Percentiles rank a stretch among this genome's conserved stretches.
These are phyloP conservation scores for Calonectris borealis DNA, from an alignment of 2,113 vertebrate genomes.

Conservation along the genomic window DNA sequence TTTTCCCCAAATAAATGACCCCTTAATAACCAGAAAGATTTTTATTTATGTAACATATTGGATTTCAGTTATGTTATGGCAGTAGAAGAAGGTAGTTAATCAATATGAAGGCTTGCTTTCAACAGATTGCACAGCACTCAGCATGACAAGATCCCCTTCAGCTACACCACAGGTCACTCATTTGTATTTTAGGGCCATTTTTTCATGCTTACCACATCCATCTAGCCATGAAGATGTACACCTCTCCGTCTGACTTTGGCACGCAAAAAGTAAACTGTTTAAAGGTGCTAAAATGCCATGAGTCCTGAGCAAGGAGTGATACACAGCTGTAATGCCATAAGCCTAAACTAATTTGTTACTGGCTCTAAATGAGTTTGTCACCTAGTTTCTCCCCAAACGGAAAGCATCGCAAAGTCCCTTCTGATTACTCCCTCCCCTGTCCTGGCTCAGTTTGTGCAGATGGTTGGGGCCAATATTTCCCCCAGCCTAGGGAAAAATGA, in stretches of 20 bases:
- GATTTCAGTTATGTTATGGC: constrained; percentile 65
- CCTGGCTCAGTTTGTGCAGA: neutral
- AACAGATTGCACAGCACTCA: constrained; percentile 59
- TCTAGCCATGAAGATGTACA: constrained; percentile 12
- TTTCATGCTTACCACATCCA: constrained; percentile 23
- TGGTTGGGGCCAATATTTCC: neutral
- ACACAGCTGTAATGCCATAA: neutral
- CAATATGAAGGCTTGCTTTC: constrained; percentile 67
- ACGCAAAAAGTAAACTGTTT: neutral
- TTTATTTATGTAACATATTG: constrained; percentile 67
- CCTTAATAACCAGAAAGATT: constrained; percentile 55
- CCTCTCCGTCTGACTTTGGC: constrained; percentile 7
- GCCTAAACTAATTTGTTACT: neutral
- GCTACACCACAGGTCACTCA: constrained; percentile 43
- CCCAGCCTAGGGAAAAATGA: neutral
- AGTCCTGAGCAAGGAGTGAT: neutral
- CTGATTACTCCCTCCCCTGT: neutral
- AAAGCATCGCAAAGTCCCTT: neutral
- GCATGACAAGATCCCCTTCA: constrained; percentile 59
- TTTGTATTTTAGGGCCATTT: constrained; percentile 37
- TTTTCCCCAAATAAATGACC: constrained; percentile 51
- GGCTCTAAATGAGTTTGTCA: neutral
- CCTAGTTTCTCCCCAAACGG: neutral
- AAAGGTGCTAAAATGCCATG: neutral
- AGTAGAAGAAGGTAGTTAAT: constrained; percentile 65